Evolutionary conservation across 2,113 vertebrate species (phyloP).

Genomic region (Pseudois nayaur): DNA sequence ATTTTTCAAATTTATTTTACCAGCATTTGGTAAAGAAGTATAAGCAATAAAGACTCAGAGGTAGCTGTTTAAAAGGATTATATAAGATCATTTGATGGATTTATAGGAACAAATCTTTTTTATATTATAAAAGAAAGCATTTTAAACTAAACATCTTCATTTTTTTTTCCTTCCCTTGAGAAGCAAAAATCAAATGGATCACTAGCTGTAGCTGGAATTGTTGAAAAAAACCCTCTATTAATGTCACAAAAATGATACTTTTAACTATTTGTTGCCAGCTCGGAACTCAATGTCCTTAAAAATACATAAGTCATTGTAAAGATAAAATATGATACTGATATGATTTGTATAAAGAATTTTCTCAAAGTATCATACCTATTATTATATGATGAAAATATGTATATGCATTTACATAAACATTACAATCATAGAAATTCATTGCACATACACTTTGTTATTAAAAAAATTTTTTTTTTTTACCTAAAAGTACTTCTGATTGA

Average conservation of each 20-base stretch:
- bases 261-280: not conserved
- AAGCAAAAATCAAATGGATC: not conserved
- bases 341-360: not conserved
- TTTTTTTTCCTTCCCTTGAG: not conserved
- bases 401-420: not conserved
- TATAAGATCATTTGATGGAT: not conserved
- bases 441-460: not conserved
- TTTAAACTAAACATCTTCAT: not conserved
- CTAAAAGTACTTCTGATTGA: not conserved
- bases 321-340: not conserved
- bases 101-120: not conserved
- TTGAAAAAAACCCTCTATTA: not conserved
- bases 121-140: not conserved
- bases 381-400: not conserved
- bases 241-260: not conserved
- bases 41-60: not conserved
- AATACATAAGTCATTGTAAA: not conserved
- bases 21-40: not conserved
- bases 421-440: not conserved
- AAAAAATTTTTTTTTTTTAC: not conserved
- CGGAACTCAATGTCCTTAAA: not conserved
- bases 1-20: not conserved
- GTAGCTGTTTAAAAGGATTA: not conserved
- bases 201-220: not conserved
- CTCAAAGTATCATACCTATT: not conserved